phyloP scores from a whole-genome alignment of 2,113 vertebrate species.

The Halichoerus grypus region DNA sequence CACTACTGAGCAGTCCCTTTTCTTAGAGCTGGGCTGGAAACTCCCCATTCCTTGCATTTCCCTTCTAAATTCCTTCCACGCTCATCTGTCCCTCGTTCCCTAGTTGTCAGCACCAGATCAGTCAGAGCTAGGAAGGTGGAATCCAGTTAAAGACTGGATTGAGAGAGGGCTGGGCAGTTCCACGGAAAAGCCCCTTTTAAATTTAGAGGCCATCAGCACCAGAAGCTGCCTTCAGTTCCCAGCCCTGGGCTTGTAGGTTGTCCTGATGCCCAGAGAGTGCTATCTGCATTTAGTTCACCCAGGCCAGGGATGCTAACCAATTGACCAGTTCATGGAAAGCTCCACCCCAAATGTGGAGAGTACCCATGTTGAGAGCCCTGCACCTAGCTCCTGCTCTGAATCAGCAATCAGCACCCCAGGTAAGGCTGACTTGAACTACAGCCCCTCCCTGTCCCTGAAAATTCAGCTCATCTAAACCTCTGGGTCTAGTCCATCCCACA shows the following conservation, averaged over 20 bases:
- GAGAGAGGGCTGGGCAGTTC: neutral
- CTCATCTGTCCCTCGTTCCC: neutral
- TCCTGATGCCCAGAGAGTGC: neutral
- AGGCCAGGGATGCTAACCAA: neutral
- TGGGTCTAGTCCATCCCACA: neutral
- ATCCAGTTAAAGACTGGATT: neutral
- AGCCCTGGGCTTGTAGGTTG: neutral
- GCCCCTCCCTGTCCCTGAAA: neutral
- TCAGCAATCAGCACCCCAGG: neutral
- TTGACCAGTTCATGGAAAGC: neutral
- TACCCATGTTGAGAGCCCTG: neutral
- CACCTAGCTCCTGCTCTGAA: neutral
- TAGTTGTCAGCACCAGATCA: neutral
- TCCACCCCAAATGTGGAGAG: neutral
- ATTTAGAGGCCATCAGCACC: neutral
- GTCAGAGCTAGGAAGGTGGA: neutral
- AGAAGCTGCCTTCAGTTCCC: neutral
- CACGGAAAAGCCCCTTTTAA: neutral
- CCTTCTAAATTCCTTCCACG: too few species aligned
- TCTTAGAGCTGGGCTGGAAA: neutral
- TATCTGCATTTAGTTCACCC: neutral
- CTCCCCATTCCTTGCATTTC: neutral
- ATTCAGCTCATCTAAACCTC: neutral
- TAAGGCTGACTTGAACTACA: neutral
- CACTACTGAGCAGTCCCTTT: neutral